Percentiles rank a stretch among this genome's conserved stretches.
Evolutionary conservation across 2,888 invertebrate species (phyloP).

Genomic region (Actias luna): DNA sequence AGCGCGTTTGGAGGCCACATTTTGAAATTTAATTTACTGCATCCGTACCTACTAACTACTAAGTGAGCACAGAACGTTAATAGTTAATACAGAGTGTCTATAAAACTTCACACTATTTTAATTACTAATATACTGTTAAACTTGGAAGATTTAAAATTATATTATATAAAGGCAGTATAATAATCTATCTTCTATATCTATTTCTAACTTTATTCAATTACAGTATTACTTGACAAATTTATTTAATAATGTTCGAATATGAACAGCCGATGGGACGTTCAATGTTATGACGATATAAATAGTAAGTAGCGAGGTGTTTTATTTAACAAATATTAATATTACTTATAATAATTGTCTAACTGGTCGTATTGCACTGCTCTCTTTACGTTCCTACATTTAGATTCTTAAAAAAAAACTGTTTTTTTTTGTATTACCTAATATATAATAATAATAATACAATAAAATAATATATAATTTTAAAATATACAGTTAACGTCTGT

Average conservation of each 20-base stretch:
- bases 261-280: background rate
- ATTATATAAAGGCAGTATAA: background rate
- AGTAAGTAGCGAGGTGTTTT: background rate
- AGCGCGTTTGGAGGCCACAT: constrained; percentile 5
- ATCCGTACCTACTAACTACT: background rate
- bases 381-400: background rate
- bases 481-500: background rate
- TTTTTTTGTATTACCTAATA: too few relatives aligned
- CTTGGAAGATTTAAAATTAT: background rate
- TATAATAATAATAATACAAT: too few relatives aligned
- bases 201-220: too few relatives aligned
- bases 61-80: background rate
- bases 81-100: constrained; percentile 1
- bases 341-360: background rate
- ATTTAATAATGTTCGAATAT: background rate
- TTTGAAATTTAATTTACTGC: constrained; percentile 10
- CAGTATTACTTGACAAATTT: background rate
- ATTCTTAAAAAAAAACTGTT: too few relatives aligned
- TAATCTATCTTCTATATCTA: too few relatives aligned
- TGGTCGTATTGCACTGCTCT: background rate
- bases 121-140: background rate
- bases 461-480: too few relatives aligned
- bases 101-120: background rate
- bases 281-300: background rate
- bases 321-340: background rate